These are phyloP conservation scores for Chelon labrosus DNA, from an alignment of 2,797 vertebrate species.

Conservation along the genomic window DNA sequence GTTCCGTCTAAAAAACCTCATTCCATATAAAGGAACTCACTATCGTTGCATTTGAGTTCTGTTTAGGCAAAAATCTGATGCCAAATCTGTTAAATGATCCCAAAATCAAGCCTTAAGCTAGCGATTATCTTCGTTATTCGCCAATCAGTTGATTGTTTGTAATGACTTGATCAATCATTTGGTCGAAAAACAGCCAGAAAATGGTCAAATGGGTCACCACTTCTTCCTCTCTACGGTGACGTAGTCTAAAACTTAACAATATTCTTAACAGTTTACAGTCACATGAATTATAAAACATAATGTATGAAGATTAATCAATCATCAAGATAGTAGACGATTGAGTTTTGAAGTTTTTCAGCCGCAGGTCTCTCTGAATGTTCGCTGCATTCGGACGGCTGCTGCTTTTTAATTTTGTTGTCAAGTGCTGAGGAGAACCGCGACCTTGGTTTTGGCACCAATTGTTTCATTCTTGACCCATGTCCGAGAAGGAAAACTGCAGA, in stretches of 20 bases:
- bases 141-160: neutral
- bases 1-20: no score
- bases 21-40: no score
- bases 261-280: neutral
- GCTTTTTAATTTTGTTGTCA: neutral
- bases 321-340: no score
- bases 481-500: constrained; percentile 1
- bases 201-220: neutral
- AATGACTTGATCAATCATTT: neutral
- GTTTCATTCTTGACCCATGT: constrained; percentile 19
- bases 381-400: neutral
- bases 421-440: constrained; percentile 1
- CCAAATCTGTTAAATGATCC: neutral
- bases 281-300: neutral
- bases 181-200: neutral
- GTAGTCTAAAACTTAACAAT: neutral
- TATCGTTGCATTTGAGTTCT: no score
- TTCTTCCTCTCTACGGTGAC: no score
- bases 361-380: no score
- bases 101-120: neutral
- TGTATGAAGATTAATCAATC: no score
- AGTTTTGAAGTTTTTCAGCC: no score
- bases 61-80: no score
- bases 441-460: constrained; percentile 19
- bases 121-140: neutral